Evolutionary conservation across 2,888 invertebrate genomes (phyloP), one percentile per base, ranked within the genome.

Genomic region (Sipunculus nudus): DNA sequence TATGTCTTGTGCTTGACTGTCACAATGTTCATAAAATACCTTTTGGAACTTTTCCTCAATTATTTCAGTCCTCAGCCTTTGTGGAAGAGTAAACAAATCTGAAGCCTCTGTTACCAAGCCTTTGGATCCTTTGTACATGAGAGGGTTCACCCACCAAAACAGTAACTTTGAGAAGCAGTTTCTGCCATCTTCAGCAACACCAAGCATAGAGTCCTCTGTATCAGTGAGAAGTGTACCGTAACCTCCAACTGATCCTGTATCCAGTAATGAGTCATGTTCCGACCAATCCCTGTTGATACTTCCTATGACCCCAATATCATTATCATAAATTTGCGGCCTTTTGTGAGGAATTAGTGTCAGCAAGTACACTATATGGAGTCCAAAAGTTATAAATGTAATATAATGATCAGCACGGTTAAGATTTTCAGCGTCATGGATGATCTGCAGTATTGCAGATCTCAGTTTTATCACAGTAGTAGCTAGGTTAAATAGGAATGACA

Each of bases 121-220:
- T 32, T 68, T 65, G 10, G 73, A 69, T 21, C 81, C 81, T 52
- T 73, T 74, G 3, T 63, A 84, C 83, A 96, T 90, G 57, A 96
- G 84, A 2, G 92, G 92, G 67, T 90, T 88, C 1, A 94, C 94
- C 96, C 96, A 96, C 63, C 89, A 86, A 81, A 96, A 94, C 26
- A 90, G 83, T n/a, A 96, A 85, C 77, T 89, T 89, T 0, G 94
- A 93, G 2, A 90, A 75, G 77, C 87, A 87, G 54, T 88, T 88
- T 16, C 87, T 86, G 65, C 90, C 88, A 83, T 93, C 92, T 88
- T 94, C 91, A 19, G 78, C 79, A 16, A 65, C 63, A 6, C 63
- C 50, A 8, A 65, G 57, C 21, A n/a, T n/a, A n/a, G n/a, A n/a
- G n/a, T n/a, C n/a, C n/a, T n/a, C n/a, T n/a, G 53, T 55, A 6